Base-by-base conservation (phyloP, 2,113 vertebrate genomes). In the Apodemus speciosus region DNA sequence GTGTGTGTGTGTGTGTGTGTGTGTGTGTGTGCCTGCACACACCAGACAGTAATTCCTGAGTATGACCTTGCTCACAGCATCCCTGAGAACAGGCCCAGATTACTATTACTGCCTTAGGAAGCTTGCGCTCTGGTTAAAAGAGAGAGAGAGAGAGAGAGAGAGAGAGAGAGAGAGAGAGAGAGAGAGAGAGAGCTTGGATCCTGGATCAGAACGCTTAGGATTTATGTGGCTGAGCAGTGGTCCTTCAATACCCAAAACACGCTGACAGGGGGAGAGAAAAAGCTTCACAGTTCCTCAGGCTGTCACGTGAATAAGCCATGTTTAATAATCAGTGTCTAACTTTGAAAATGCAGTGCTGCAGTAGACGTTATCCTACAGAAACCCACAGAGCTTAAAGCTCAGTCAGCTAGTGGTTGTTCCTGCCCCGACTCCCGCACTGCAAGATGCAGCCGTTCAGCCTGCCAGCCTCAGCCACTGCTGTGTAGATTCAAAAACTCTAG, bases 401-500 rank as follows among this genome's bases (percentile, higher is more conserved):
- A 51, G 4, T 6, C 38, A 23, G 38, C 2, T 11, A 27, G 0
- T 13, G 6, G n/a, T n/a, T n/a, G 10, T 6, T 0, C 3, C 8
- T 2, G 13, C 30, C 25, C 1, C 2, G 49, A 27, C 27, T 25
- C 18, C 30, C 30, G 30, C 25, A 16, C 4, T 80, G 64, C 66
- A 11, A 7, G 14, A 9, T 0, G 0, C 40, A 35, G 3, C 14
- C 0, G 3, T 8, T 21, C 35, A 58, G 13, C 0, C 6, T 0
- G 21, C 69, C 64, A 32, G 38, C 49, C 27, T 2, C 0, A 85
- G 85, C 14, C 85, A 69, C 10, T 0, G 0, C 49, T 23, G 1
- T 49, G 40, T 4, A 51, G 32, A 49, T 43, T 35, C 30, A 46
- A 58, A 40, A 68, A 25, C 21, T 13, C 9, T 43, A 0, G 58